Evolutionary conservation across 2,888 invertebrate genomes (phyloP).

Genomic region (Meandrusa payeni): DNA sequence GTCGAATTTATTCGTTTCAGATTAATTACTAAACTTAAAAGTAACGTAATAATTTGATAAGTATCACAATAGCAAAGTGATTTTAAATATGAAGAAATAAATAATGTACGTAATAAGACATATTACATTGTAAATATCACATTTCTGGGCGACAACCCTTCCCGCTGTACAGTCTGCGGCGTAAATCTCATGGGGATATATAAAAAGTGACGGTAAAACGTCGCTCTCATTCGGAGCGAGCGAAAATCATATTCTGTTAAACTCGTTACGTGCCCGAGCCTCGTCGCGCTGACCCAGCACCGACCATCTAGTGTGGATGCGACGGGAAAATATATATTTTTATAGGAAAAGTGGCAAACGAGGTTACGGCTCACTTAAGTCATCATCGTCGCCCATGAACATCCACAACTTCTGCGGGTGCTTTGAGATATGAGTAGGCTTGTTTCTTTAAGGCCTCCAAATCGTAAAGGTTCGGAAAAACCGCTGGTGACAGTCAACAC

Average conservation of each 20-base stretch:
- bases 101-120: background rate
- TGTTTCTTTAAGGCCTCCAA: too few species aligned
- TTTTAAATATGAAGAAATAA: background rate
- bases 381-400: too few species aligned
- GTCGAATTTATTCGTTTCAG: too few species aligned
- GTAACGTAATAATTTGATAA: background rate
- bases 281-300: slow-evolving; percentile 75
- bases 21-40: too few species aligned
- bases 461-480: too few species aligned
- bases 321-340: too few species aligned
- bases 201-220: slow-evolving; percentile 75
- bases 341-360: too few species aligned
- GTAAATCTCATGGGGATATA: slow-evolving; percentile 48
- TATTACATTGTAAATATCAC: slow-evolving; percentile 9
- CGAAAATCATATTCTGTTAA: slow-evolving; percentile 79
- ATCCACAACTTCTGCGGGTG: too few species aligned
- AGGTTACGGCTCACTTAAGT: too few species aligned
- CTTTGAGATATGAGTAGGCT: too few species aligned
- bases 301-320: slow-evolving; percentile 43
- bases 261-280: slow-evolving; percentile 76
- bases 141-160: slow-evolving; percentile 32
- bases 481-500: too few species aligned
- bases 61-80: too few species aligned
- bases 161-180: slow-evolving; percentile 60
- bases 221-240: slow-evolving; percentile 60